Evolutionary conservation across 2,113 vertebrate species (phyloP).

Genomic region (Probosciger aterrimus): DNA sequence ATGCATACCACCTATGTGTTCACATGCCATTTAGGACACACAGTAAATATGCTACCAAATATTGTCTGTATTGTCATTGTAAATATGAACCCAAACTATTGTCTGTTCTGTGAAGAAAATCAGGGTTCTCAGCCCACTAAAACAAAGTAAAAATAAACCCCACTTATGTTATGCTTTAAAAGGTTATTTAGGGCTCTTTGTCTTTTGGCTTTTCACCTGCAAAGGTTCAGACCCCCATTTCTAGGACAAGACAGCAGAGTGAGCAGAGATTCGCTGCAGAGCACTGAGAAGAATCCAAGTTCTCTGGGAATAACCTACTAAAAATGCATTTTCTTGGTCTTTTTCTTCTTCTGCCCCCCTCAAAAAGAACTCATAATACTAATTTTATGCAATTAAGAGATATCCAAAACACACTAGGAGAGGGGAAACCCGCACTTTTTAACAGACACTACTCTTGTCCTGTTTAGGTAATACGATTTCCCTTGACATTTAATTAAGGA

Average conservation of each 20-base stretch:
- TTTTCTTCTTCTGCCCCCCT: neutral
- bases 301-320: neutral
- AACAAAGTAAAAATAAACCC: neutral
- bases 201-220: neutral
- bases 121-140: neutral
- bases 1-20: neutral
- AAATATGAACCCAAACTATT: neutral
- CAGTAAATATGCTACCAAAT: neutral
- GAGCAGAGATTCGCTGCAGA: rapidly evolving
- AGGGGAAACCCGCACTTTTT: neutral
- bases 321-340: neutral
- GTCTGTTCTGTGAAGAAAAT: neutral
- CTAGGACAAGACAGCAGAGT: neutral
- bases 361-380: neutral
- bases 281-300: neutral
- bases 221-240: neutral
- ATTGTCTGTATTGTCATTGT: neutral
- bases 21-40: neutral
- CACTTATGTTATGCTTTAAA: neutral
- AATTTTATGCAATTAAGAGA: neutral
- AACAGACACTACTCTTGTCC: neutral
- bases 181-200: neutral
- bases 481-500: neutral
- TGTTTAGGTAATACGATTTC: neutral
- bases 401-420: neutral